Conservation (phyloP, 2,888 invertebrate species). For the Dendrolimus houi region DNA sequence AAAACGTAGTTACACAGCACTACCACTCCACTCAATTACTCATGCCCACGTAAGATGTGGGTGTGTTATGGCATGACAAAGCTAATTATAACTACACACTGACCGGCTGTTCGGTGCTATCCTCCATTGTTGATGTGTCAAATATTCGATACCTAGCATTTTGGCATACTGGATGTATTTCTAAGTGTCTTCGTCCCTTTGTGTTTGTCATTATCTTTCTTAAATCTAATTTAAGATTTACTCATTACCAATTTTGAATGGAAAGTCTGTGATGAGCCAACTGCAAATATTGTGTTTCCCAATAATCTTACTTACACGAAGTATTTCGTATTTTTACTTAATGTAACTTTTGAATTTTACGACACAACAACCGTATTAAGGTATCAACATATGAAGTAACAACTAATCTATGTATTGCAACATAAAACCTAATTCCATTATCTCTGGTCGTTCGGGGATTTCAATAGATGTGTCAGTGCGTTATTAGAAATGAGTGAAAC, state of each 20-base stretch:
- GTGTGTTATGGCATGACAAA: constrained; percentile 14
- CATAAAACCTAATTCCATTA: too few species aligned
- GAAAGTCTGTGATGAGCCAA: too few species aligned
- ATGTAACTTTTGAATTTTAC: too few species aligned
- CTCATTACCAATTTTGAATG: background rate
- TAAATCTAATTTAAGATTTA: constrained; percentile 7
- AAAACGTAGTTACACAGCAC: background rate
- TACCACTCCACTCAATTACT: constrained; percentile 3
- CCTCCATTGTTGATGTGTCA: background rate
- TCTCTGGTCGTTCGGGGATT: too few species aligned
- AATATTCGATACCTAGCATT: background rate
- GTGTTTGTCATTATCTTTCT: constrained; percentile 6
- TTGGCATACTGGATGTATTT: background rate
- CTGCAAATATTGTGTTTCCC: too few species aligned
- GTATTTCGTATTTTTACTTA: too few species aligned
- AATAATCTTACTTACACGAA: too few species aligned
- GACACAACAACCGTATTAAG: too few species aligned
- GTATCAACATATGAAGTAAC: too few species aligned
- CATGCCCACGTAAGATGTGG: constrained; percentile 6
- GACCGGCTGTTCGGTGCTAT: background rate
- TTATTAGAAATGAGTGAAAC: too few species aligned
- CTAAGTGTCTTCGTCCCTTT: background rate
- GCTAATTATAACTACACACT: constrained; percentile 19
- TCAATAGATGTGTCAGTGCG: too few species aligned
- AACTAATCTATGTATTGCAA: too few species aligned